A percentile compares a stretch with the other conserved stretches of the same genome.
phyloP scores from a whole-genome alignment of 1,140 invertebrate genomes.

The Neuroterus valhalla region DNA sequence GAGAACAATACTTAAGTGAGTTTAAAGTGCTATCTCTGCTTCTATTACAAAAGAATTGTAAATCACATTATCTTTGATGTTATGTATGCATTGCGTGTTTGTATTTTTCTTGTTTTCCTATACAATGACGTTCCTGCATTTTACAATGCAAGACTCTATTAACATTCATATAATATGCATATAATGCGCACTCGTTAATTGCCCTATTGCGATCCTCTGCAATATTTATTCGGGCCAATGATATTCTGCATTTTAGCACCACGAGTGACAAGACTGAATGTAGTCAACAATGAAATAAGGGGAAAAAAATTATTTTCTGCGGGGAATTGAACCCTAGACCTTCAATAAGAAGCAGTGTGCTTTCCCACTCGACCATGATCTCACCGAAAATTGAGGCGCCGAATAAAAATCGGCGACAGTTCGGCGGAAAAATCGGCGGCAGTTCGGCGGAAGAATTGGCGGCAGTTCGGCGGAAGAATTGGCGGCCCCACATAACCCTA shows the following conservation, averaged over 20 bases:
- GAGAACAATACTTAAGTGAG: neutral
- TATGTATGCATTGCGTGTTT: neutral
- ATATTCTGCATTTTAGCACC: constrained; percentile 40
- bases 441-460: too few relatives aligned
- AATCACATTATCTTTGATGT: neutral
- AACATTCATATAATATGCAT: constrained; percentile 27
- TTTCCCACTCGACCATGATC: too few relatives aligned
- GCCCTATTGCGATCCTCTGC: constrained; percentile 9
- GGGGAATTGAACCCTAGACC: too few relatives aligned
- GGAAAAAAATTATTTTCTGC: too few relatives aligned
- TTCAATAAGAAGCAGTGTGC: too few relatives aligned
- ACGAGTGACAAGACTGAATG: constrained; percentile 12
- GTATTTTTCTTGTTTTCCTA: neutral
- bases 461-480: too few relatives aligned
- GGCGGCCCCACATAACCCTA: too few relatives aligned
- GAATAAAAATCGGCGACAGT: too few relatives aligned
- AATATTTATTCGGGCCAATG: constrained; percentile 42
- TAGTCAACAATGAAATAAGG: too few relatives aligned
- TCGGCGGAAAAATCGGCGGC: too few relatives aligned
- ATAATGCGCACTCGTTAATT: constrained; percentile 30
- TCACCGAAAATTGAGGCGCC: too few relatives aligned
- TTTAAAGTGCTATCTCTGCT: neutral
- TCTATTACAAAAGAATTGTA: neutral
- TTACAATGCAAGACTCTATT: constrained; percentile 16
- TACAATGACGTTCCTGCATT: constrained; percentile 1